Conservation (phyloP, 2,888 invertebrate genomes). For the Lutraria lutraria region DNA sequence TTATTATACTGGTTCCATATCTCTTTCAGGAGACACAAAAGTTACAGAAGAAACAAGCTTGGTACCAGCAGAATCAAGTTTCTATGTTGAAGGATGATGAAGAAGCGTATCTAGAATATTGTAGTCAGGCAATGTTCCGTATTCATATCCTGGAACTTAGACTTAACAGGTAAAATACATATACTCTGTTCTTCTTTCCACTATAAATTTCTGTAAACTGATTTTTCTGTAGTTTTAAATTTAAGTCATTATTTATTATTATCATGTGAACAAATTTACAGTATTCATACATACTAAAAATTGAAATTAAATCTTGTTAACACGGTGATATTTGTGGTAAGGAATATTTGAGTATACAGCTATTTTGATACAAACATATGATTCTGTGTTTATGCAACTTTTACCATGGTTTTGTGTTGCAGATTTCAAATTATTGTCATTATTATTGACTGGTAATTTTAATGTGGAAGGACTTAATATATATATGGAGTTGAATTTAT, state of each 20-base stretch:
- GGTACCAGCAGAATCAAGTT: conserved; percentile 87
- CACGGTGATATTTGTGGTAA: too few species aligned
- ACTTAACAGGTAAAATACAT: conserved; percentile 83
- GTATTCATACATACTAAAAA: too few species aligned
- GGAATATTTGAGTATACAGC: too few species aligned
- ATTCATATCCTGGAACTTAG: conserved; percentile 87
- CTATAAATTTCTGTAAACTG: too few species aligned
- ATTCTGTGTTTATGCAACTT: too few species aligned
- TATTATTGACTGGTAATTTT: not conserved
- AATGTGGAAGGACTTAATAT: not conserved
- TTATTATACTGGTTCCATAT: not conserved
- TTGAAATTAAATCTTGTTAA: too few species aligned
- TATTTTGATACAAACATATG: too few species aligned
- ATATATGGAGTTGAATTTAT: not conserved
- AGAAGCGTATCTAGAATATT: conserved; percentile 86
- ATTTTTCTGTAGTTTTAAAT: too few species aligned
- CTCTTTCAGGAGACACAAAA: conserved; percentile 85
- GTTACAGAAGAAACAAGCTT: conserved; percentile 87
- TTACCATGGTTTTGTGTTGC: not conserved
- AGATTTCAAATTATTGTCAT: not conserved
- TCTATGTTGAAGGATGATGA: conserved; percentile 87
- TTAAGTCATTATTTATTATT: too few species aligned
- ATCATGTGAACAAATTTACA: too few species aligned
- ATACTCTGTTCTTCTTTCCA: not conserved
- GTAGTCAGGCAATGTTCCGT: conserved; percentile 87